Base-by-base conservation (phyloP, 1,140 invertebrate genomes). In the Araneus ventricosus region DNA sequence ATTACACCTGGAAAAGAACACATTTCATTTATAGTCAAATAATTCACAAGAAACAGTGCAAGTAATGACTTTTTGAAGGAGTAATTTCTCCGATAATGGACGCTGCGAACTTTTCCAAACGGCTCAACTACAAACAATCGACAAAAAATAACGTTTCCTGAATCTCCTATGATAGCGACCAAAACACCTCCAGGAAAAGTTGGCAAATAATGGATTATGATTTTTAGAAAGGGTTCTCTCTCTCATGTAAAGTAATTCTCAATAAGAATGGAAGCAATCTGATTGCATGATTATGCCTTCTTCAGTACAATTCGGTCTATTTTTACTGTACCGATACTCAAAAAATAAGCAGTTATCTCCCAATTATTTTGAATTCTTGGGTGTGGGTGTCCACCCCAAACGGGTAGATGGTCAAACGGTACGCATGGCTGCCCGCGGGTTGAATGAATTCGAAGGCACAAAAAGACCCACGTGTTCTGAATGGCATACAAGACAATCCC, bases 391-490 rank as follows among this genome's bases (percentile, higher is more conserved):
- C 86, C 86, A 70, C 86, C 52, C 52, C 7, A 52, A 52, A 52
- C 45, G 10, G 45, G 17, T 52, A 57, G 37, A 57, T 92, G 90
- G 90, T 92, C 90, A 92, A 92, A 85, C 41, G 27, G 39, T 30
- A 92, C 90, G 90, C 90, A 59, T 75, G 79, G 45, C n/a, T 75
- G 82, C 57, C 7, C 82, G 4, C 14, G 89, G 79, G 70, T 75
- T 91, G 89, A 91, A 91, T 91, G 89, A 91, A 79, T 79, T 37
- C 70, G 70, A 34, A 37, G 6, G 24, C 45, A 80, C 45, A 5
- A 45, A 52, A 67, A 67, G 27, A 30, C 20, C 70, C 90, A 84
- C 90, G 90, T 92, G 90, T 57, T 17, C 82, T 34, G 82, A 85
- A 92, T 92, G 37, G 63, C 14, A 27, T 24, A 30, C 27, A 84